Conservation (phyloP, 2,113 vertebrate species). For the Puma concolor region DNA sequence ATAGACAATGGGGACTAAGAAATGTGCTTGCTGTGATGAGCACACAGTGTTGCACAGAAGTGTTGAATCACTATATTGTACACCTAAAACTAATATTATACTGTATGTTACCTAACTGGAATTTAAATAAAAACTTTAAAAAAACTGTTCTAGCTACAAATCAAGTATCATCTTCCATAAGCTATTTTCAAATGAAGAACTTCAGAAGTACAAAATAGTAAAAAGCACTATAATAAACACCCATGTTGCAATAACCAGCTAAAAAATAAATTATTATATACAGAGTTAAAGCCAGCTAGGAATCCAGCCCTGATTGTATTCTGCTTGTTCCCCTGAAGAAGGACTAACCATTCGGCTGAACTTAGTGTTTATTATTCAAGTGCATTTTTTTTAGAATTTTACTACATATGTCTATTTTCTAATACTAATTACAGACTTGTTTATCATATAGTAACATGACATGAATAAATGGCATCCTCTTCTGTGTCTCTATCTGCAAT, state of each 20-base stretch:
- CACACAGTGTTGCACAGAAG: background rate
- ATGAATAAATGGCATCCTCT: background rate
- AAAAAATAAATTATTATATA: background rate
- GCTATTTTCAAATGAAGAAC: background rate
- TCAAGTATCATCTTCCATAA: background rate
- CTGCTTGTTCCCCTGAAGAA: background rate
- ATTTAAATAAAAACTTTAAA: background rate
- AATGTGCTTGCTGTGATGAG: background rate
- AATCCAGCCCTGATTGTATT: background rate
- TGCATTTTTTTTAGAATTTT: background rate
- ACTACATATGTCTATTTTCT: background rate
- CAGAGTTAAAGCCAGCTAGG: background rate
- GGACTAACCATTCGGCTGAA: background rate
- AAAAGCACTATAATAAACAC: background rate
- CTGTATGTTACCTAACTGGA: background rate
- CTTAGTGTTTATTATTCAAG: background rate
- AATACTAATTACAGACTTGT: background rate
- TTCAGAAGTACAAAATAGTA: conserved; percentile 32
- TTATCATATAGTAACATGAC: background rate
- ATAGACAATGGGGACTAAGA: background rate
- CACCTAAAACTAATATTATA: background rate
- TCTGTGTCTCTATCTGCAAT: background rate
- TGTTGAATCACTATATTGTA: background rate
- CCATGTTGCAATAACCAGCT: background rate
- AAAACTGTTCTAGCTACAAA: conserved; percentile 19